Evolutionary conservation across 1,140 invertebrate genomes (phyloP).

Genomic region (Holotrichia oblita): DNA sequence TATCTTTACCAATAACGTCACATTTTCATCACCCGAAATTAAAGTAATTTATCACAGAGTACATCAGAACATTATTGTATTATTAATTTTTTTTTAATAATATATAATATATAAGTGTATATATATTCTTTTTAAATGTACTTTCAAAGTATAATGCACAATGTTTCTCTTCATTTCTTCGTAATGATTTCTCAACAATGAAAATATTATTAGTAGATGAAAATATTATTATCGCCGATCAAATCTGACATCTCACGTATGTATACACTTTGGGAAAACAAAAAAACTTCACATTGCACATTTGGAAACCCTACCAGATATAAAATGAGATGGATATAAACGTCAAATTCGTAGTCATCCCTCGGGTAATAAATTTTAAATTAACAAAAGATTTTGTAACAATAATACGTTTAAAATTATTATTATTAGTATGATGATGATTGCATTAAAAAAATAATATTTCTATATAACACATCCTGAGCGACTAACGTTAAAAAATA

Average conservation of each 20-base stretch:
- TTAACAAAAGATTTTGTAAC: too few relatives aligned
- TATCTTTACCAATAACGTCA: constrained; percentile 31
- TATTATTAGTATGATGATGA: not conserved
- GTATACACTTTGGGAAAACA: too few relatives aligned
- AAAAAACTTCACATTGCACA: too few relatives aligned
- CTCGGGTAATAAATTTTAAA: not conserved
- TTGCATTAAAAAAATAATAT: constrained; percentile 8
- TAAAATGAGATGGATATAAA: not conserved
- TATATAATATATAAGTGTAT: too few relatives aligned
- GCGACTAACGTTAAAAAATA: constrained; percentile 8
- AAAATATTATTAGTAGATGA: too few relatives aligned
- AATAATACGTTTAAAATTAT: constrained; percentile 8
- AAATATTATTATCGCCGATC: too few relatives aligned
- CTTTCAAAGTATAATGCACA: constrained; percentile 6
- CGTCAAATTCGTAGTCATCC: not conserved
- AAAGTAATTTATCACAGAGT: constrained; percentile 31
- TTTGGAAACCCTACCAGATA: too few relatives aligned
- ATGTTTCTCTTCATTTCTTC: not conserved
- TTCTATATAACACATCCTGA: constrained; percentile 24
- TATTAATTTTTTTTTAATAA: not conserved
- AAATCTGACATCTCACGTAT: too few relatives aligned
- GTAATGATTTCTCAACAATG: not conserved
- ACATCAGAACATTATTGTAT: constrained; percentile 29
- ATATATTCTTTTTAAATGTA: too few relatives aligned
- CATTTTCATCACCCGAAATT: constrained; percentile 29